These are phyloP conservation scores for Lacanobia wlatinum DNA, from an alignment of 2,888 invertebrate genomes.

Conservation along the genomic window DNA sequence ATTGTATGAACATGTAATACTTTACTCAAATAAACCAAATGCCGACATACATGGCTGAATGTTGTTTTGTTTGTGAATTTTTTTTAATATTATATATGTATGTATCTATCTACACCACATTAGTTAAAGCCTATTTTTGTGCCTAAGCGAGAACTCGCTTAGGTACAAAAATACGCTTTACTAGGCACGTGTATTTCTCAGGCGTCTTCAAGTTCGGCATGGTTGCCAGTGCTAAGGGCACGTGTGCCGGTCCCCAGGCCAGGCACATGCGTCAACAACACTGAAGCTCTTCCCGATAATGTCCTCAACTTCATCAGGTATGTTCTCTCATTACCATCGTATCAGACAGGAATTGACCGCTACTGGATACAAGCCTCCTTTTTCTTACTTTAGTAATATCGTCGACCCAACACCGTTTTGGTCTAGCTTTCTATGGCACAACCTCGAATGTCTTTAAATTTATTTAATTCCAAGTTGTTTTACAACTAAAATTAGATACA, in stretches of 20 bases:
- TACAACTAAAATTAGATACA: not conserved
- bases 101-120: not conserved
- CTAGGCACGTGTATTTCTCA: constrained; percentile 67
- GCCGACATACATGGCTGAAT: too few species aligned
- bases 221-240: constrained; percentile 92
- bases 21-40: not conserved
- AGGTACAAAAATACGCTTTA: not conserved
- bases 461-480: constrained; percentile 5
- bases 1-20: too few species aligned
- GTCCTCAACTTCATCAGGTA: constrained; percentile 93
- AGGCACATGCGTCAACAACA: constrained; percentile 92
- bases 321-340: not conserved
- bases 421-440: not conserved
- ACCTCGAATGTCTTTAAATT: not conserved
- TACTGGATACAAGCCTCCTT: too few species aligned
- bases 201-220: constrained; percentile 92
- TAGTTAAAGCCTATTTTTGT: not conserved
- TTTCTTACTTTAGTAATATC: not conserved
- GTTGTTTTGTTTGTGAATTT: too few species aligned
- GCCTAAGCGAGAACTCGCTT: not conserved
- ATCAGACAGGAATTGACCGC: not conserved
- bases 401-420: not conserved
- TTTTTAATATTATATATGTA: too few species aligned
- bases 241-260: constrained; percentile 92
- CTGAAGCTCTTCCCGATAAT: constrained; percentile 91